Base-by-base conservation (phyloP, 1,140 invertebrate species). In the Drosophila dunni region DNA sequence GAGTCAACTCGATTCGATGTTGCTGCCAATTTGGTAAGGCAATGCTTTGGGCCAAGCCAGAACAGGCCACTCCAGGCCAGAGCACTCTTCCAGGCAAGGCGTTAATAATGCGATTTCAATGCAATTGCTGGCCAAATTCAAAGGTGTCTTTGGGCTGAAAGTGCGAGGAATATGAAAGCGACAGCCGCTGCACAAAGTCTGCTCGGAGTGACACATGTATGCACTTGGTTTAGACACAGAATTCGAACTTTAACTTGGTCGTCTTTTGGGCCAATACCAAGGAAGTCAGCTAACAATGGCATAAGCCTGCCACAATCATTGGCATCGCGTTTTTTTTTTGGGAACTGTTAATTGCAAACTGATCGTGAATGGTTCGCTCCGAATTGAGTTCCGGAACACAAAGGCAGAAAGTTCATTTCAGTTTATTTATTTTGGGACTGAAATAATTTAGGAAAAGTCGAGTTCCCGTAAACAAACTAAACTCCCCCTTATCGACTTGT, bases 71-170 rank as follows among this genome's bases (percentile, higher is more conserved):
- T 20, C 36, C 44, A 40, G 57, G 48, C 46, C 11, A 11, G 4
- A 51, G 29, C 0, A 5, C 45, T 51, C n/a, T n/a, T n/a, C 54
- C 51, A 60, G 48, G 73, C 83, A 88, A 89, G 84, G 84, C 84
- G 84, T 89, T 89, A 89, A 89, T 89, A 89, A 89, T 89, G 84
- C 78, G 81, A 89, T 89, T 89, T 90, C 85, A 89, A 81, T 89
- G 84, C 84, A 81, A 54, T 71, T 69, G 63, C 61, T 60, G 64
- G 48, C 75, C 64, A 79, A 82, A 86, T 76, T 81, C 78, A 86
- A 81, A 79, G 75, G 53, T 68, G n/a, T 29, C 40, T 50, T 65
- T 51, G 50, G 61, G 4, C 58, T 66, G 48, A 75, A 85, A 79
- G 78, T 86, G 82, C 82, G 75, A 46, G 53, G 62, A 71, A 75